A percentile compares a stretch with the other conserved stretches of the same genome.
Evolutionary conservation across 2,113 vertebrate genomes (phyloP).

Genomic region (Scopus umbretta): DNA sequence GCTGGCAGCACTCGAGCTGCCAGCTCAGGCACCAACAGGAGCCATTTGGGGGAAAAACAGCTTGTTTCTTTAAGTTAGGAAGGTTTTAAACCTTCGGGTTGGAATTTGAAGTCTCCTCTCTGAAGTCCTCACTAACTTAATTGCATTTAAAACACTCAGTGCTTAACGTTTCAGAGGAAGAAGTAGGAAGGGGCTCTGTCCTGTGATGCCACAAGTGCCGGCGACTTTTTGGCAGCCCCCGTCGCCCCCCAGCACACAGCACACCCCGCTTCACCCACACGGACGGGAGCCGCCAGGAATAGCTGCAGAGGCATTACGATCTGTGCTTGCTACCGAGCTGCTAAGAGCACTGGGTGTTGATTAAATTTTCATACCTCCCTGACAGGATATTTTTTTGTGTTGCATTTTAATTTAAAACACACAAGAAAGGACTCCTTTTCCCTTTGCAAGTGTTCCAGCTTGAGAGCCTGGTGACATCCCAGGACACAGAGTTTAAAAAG

Average conservation of each 20-base stretch:
- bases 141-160: accelerated
- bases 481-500: neutral
- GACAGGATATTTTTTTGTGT: neutral
- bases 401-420: conserved; percentile 13
- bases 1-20: neutral
- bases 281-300: conserved; percentile 20
- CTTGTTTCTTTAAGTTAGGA: neutral
- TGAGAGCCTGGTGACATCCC: neutral
- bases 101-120: neutral
- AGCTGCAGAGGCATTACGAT: conserved; percentile 16
- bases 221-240: neutral
- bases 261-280: neutral
- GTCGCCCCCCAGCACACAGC: neutral
- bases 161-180: accelerated
- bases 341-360: conserved; percentile 36
- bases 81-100: neutral
- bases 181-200: neutral
- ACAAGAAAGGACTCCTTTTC: neutral
- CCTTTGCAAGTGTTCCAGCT: neutral
- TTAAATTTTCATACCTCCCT: conserved; percentile 64
- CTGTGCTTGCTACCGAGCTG: neutral
- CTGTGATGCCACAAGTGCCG: accelerated
- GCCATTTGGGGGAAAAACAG: neutral
- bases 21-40: neutral
- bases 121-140: neutral